Evolutionary conservation across 2,888 invertebrate genomes (phyloP).

Genomic region (Xylocampa areola): DNA sequence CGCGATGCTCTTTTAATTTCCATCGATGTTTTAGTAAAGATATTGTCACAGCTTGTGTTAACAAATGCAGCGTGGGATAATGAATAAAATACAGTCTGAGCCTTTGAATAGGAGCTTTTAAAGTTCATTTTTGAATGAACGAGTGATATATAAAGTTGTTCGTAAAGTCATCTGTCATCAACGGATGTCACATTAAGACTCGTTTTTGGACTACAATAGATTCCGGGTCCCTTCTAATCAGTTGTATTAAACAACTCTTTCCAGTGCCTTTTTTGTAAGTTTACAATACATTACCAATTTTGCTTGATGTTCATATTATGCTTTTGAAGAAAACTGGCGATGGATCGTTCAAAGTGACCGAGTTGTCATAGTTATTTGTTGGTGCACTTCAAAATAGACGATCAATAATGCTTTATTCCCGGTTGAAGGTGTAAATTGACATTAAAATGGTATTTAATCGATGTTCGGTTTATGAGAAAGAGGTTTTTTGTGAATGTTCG

Average conservation of each 20-base stretch:
- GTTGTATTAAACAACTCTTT: slow-evolving; percentile 57
- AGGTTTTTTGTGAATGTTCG: slow-evolving; percentile 31
- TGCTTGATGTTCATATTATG: neutral
- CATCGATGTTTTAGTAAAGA: neutral
- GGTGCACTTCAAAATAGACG: slow-evolving; percentile 52
- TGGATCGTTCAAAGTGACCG: slow-evolving; percentile 27
- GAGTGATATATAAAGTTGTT: slow-evolving; percentile 27
- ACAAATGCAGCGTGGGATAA: slow-evolving; percentile 3
- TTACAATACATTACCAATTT: slow-evolving; percentile 37
- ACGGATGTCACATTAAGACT: slow-evolving; percentile 82
- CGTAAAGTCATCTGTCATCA: slow-evolving; percentile 81
- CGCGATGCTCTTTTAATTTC: neutral
- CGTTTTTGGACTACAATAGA: slow-evolving; percentile 65
- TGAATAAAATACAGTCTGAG: neutral
- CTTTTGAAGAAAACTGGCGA: slow-evolving; percentile 10
- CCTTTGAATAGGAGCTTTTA: slow-evolving; percentile 16
- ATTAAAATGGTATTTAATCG: slow-evolving; percentile 65
- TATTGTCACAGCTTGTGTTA: rapidly evolving
- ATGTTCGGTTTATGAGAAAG: slow-evolving; percentile 46
- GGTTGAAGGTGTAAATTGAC: slow-evolving; percentile 66
- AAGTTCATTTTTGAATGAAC: slow-evolving; percentile 38
- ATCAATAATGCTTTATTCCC: slow-evolving; percentile 55
- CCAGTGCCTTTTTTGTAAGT: slow-evolving; percentile 16
- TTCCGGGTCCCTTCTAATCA: slow-evolving; percentile 70
- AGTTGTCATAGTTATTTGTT: slow-evolving; percentile 47